A percentile compares a stretch with the other conserved stretches of the same genome.
These are phyloP conservation scores for Microcebus murinus DNA, from an alignment of 2,113 vertebrate species.

Conservation along the genomic window DNA sequence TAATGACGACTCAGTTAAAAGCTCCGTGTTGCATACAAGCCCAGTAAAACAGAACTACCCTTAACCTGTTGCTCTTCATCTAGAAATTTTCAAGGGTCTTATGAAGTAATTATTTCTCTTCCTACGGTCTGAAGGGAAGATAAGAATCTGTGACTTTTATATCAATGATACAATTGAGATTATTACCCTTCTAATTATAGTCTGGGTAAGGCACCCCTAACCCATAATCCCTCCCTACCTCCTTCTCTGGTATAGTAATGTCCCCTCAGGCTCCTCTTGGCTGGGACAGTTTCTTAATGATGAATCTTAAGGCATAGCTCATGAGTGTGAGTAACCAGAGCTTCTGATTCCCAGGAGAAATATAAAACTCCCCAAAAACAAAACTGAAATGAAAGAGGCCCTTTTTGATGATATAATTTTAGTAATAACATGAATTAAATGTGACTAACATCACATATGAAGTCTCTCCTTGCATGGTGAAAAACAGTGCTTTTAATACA, in stretches of 20 bases:
- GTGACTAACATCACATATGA: conserved; percentile 46
- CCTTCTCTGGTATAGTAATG: background rate
- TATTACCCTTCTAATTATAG: background rate
- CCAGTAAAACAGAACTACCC: background rate
- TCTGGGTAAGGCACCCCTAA: background rate
- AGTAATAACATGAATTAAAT: conserved; percentile 60
- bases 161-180: background rate
- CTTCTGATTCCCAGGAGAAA: conserved; percentile 21
- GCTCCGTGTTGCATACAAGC: background rate
- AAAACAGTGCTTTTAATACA: conserved; percentile 67
- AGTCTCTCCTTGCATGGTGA: conserved; percentile 36
- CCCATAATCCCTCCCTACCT: too few relatives aligned
- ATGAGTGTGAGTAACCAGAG: conserved; percentile 46
- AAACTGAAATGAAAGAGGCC: conserved; percentile 28
- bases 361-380: conserved; percentile 31
- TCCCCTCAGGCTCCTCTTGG: background rate
- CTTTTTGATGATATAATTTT: conserved; percentile 66
- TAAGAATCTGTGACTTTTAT: background rate
- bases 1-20: background rate
- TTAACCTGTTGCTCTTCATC: background rate
- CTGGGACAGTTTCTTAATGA: conserved; percentile 5
- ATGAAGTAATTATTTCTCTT: background rate
- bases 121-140: background rate
- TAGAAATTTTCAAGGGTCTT: conserved; percentile 8
- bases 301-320: conserved; percentile 10